Base-by-base conservation (phyloP, 2,797 vertebrate species). In the Glyptemys insculpta region DNA sequence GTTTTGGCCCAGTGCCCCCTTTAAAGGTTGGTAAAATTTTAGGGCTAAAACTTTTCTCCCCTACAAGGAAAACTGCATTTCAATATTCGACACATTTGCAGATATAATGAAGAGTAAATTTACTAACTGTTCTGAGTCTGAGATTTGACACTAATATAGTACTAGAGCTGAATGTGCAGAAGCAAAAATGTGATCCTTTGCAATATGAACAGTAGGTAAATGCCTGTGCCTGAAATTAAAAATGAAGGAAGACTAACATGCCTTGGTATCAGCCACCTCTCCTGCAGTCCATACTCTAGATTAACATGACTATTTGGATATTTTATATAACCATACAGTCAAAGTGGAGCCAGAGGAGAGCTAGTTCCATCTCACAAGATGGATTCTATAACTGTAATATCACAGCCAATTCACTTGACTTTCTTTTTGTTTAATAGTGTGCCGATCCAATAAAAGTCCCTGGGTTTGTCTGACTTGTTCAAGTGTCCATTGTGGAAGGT, bases 401-500 rank as follows among this genome's bases (percentile, higher is more conserved):
- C 31, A 44, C 56, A 57, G 27, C 21, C 18, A 74, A 88, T 88
- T 89, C 1, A 81, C 68, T 86, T 94, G 49, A 94, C 1, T n/a
- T 34, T 44, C 18, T 87, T 56, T 85, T 94, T 98, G 16, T 89
- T 92, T 97, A 97, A 23, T 95, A 99, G 99, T 99, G 97, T 99
- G 99, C 98, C 99, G 99, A 91, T 99, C 99, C 92, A 99, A 99
- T 98, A 99, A 99, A 98, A 99, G 99, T 93, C 99, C 99, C 0
- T 99, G 99, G 99, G 99, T 99, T 94, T 99, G 99, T 98, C 98
- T 99, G 91, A 99, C 99, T 37, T 99, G 99, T 97, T 98, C 99
- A n/a, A 98, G 98, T 97, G 99, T 99, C 94, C 99, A 99, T 90
- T 99, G 99, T 98, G 99, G 99, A 98, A 99, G 99, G 99, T 99